These are phyloP conservation scores for Drosophila koepferae DNA, from an alignment of 2,888 invertebrate genomes.

Conservation along the genomic window DNA sequence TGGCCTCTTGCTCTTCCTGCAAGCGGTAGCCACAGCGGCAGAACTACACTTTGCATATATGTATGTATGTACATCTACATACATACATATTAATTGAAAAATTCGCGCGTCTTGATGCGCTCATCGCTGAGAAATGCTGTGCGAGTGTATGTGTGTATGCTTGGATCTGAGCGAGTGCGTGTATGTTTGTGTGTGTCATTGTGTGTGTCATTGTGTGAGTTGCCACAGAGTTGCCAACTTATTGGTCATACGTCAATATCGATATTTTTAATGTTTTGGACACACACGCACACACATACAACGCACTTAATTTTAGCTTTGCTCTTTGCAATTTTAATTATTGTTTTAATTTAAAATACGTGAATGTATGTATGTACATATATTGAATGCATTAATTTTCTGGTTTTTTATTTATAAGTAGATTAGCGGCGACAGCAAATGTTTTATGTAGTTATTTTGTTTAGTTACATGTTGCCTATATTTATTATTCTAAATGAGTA, in stretches of 20 bases:
- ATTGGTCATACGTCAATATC: constrained; percentile 77
- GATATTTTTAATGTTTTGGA: constrained; percentile 59
- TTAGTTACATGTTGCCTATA: constrained; percentile 30
- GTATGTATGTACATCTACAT: constrained; percentile 28
- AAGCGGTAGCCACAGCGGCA: constrained; percentile 25
- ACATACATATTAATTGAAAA: constrained; percentile 76
- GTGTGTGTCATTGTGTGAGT: constrained; percentile 16
- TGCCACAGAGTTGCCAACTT: constrained; percentile 74
- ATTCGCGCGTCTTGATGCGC: constrained; percentile 81
- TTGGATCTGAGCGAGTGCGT: constrained; percentile 19
- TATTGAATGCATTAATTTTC: background rate
- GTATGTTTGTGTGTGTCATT: constrained; percentile 20
- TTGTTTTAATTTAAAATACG: constrained; percentile 10
- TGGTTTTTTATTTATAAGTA: constrained; percentile 33
- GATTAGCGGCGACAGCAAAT: constrained; percentile 21
- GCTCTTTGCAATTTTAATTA: constrained; percentile 15
- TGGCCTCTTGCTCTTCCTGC: constrained; percentile 27
- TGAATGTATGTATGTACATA: constrained; percentile 1
- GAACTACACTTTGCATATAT: constrained; percentile 26
- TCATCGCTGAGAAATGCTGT: constrained; percentile 80
- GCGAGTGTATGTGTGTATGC: constrained; percentile 27
- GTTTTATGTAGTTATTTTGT: constrained; percentile 39
- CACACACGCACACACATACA: constrained; percentile 25
- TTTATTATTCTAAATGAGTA: constrained; percentile 11
- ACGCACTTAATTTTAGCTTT: constrained; percentile 16